Evolutionary conservation across 2,888 invertebrate genomes (phyloP).

Genomic region (Cyrtodaria siliqua): DNA sequence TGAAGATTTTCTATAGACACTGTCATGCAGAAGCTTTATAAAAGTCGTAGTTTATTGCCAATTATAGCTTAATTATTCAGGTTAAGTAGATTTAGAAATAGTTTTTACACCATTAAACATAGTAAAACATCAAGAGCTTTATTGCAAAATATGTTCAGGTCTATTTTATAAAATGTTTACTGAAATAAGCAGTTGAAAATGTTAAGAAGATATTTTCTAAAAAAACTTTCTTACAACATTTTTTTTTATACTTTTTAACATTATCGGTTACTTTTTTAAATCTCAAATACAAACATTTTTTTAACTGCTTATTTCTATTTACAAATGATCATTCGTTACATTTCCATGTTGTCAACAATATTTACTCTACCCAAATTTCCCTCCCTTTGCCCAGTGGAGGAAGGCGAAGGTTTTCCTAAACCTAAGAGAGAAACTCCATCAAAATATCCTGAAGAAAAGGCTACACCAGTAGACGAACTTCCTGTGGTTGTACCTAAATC

Average conservation of each 20-base stretch:
- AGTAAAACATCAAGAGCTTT: background rate
- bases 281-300: background rate
- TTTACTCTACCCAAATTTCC: slow-evolving; percentile 2
- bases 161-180: too few relatives aligned
- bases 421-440: slow-evolving; percentile 40
- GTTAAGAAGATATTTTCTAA: too few relatives aligned
- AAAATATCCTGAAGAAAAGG: slow-evolving; percentile 59
- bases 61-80: too few relatives aligned
- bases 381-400: slow-evolving; percentile 20
- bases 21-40: too few relatives aligned
- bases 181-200: too few relatives aligned
- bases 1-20: too few relatives aligned
- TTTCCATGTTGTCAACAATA: background rate
- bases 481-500: slow-evolving; percentile 52
- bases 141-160: background rate
- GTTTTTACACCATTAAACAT: background rate
- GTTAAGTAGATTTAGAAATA: background rate
- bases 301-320: background rate
- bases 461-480: slow-evolving; percentile 56
- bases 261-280: background rate
- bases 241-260: too few relatives aligned
- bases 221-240: too few relatives aligned
- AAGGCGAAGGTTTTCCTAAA: slow-evolving; percentile 36
- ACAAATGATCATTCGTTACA: background rate
- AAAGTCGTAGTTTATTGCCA: too few relatives aligned